Conservation (phyloP, 2,113 vertebrate species). For the Neopipo cinnamomea region DNA sequence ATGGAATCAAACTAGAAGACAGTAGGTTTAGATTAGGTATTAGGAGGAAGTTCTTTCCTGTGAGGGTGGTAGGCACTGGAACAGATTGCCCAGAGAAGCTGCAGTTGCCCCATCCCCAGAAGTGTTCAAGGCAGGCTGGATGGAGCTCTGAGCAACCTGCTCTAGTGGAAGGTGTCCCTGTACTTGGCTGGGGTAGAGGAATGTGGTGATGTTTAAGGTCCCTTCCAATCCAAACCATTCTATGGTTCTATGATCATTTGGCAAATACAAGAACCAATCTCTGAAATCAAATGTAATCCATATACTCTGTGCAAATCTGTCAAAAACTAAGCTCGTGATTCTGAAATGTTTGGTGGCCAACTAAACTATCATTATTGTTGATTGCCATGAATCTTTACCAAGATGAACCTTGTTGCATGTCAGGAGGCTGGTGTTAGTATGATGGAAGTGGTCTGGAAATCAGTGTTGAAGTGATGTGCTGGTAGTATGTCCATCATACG, state of each 20-base stretch:
- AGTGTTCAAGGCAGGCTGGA: neutral
- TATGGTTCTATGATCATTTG: neutral
- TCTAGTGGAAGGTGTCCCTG: neutral
- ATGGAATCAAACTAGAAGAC: neutral
- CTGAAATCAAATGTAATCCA: neutral
- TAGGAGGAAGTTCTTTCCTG: neutral
- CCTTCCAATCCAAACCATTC: neutral
- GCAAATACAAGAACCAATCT: neutral
- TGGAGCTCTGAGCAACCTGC: neutral
- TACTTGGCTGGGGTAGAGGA: neutral
- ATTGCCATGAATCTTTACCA: neutral
- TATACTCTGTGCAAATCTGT: neutral
- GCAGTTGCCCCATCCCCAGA: neutral
- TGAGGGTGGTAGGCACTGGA: neutral
- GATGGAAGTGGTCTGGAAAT: neutral
- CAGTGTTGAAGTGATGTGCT: neutral
- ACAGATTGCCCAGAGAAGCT: neutral
- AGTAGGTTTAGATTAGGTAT: neutral
- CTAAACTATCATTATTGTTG: neutral
- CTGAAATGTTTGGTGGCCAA: neutral
- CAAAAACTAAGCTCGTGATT: rapidly evolving
- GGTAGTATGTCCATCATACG: neutral
- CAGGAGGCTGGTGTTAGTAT: neutral
- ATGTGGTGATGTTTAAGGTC: rapidly evolving
- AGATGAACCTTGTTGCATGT: neutral